Evolutionary conservation across 2,113 vertebrate genomes (phyloP).

Genomic region (Entomyzon cyanotis): DNA sequence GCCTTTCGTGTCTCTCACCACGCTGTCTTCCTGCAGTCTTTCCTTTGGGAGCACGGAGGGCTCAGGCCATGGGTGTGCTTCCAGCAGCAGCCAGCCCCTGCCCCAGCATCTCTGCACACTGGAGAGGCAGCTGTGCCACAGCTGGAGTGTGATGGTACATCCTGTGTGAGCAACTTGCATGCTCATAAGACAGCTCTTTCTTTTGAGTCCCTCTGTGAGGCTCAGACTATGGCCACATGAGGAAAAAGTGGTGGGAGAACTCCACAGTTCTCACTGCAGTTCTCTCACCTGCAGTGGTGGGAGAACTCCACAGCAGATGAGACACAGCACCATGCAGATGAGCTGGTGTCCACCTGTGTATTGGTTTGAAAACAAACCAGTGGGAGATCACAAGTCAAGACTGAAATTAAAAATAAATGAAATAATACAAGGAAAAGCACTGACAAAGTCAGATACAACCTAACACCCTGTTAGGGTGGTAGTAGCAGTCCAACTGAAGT

Average conservation of each 20-base stretch:
- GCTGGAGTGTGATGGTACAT: neutral
- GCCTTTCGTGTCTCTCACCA: neutral
- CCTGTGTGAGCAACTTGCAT: rapidly evolving
- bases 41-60: rapidly evolving
- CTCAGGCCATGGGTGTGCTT: rapidly evolving
- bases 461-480: too few relatives aligned
- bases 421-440: too few relatives aligned
- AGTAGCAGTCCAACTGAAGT: too few relatives aligned
- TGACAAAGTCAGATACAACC: too few relatives aligned
- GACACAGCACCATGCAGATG: neutral
- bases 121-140: neutral
- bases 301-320: neutral
- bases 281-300: too few relatives aligned
- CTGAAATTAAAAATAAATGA: too few relatives aligned
- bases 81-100: neutral
- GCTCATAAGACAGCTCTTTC: neutral
- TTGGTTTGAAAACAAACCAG: too few relatives aligned
- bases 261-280: too few relatives aligned
- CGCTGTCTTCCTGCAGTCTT: rapidly evolving
- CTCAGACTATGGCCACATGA: neutral
- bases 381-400: too few relatives aligned
- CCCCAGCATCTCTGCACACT: rapidly evolving
- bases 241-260: neutral
- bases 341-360: neutral
- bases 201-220: neutral